Conservation (phyloP, 2,113 vertebrate genomes). For the Phycodurus eques region DNA sequence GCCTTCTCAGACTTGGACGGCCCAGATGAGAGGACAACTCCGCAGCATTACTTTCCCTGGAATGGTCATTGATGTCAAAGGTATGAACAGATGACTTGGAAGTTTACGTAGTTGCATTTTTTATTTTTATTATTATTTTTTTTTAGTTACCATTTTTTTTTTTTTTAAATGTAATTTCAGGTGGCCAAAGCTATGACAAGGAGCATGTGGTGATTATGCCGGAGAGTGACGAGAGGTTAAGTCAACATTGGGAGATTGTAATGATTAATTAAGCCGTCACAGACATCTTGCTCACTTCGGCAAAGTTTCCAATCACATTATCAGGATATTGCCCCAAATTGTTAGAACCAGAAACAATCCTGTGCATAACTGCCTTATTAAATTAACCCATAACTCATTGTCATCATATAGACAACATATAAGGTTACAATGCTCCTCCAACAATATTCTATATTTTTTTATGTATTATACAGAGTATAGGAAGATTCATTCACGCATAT, state of each 20-base stretch:
- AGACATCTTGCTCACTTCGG: neutral
- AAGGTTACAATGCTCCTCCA: neutral
- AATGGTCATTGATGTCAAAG: conserved; percentile 87
- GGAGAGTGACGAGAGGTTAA: conserved; percentile 68
- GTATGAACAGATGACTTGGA: conserved; percentile 56
- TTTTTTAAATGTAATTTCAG: conserved; percentile 52
- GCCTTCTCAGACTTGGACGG: conserved; percentile 84
- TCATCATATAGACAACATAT: neutral
- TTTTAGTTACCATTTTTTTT: neutral
- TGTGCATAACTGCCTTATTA: neutral
- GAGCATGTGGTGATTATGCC: conserved; percentile 84
- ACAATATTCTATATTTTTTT: neutral
- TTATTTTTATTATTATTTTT: no score
- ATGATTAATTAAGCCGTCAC: conserved; percentile 62
- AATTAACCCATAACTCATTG: neutral
- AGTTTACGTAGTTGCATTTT: neutral
- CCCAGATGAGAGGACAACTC: conserved; percentile 76
- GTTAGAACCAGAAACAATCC: neutral
- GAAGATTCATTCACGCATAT: neutral
- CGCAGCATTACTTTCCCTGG: conserved; percentile 82
- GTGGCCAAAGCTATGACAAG: conserved; percentile 83
- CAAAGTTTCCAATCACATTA: neutral
- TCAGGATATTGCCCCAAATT: neutral
- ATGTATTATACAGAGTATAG: neutral
- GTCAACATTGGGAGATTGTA: conserved; percentile 83